Conservation (phyloP, 2,888 invertebrate species). For the Monochamus alternatus region DNA sequence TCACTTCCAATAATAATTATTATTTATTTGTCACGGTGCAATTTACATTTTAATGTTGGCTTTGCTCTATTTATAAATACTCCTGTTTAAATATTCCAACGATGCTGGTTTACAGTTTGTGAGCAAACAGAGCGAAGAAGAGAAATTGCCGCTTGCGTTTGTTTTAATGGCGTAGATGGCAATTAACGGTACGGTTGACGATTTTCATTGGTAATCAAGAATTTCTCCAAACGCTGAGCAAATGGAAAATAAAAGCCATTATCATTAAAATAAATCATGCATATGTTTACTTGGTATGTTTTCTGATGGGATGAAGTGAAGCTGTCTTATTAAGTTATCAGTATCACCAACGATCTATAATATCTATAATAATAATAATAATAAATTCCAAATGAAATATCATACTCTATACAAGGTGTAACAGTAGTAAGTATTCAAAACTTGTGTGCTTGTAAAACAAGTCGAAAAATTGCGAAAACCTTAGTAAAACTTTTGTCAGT, state of each 20-base stretch:
- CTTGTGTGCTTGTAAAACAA: no score
- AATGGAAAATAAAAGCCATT: background rate
- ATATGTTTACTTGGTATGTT: background rate
- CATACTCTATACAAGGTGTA: no score
- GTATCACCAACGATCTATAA: no score
- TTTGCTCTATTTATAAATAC: constrained; percentile 2
- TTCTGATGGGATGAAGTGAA: no score
- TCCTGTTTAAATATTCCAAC: background rate
- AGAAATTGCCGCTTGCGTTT: background rate
- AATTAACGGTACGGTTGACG: background rate
- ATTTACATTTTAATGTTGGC: constrained; percentile 5
- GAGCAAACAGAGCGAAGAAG: background rate
- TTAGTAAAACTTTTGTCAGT: no score
- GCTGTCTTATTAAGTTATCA: no score
- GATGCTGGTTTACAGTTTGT: background rate
- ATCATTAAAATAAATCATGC: background rate
- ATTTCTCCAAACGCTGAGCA: background rate
- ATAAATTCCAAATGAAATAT: no score
- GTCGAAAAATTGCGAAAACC: no score
- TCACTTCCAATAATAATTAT: constrained; percentile 13
- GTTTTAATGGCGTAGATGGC: background rate
- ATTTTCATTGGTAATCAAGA: no score
- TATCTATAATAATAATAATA: no score
- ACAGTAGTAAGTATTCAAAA: no score
- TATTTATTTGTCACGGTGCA: constrained; percentile 23